These are phyloP conservation scores for Lepidurus packardi DNA, from an alignment of 1,140 invertebrate genomes.

Conservation along the genomic window DNA sequence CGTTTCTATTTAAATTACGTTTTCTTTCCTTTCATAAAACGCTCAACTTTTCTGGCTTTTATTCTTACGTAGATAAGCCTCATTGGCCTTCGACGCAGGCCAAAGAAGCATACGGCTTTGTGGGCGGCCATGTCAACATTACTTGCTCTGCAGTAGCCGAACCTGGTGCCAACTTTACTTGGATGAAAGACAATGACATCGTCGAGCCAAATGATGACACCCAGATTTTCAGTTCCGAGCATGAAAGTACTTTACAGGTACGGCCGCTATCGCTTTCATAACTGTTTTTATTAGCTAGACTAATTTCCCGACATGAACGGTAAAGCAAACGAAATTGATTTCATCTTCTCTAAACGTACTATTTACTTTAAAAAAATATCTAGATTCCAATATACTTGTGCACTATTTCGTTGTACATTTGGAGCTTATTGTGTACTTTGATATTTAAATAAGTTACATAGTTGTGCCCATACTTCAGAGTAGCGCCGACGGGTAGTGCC, in stretches of 20 bases:
- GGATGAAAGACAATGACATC: constrained; percentile 43
- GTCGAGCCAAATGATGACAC: constrained; percentile 34
- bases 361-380: no score
- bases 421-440: no score
- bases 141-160: constrained; percentile 53
- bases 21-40: background rate
- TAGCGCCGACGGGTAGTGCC: no score
- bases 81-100: constrained; percentile 41
- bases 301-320: no score
- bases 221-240: constrained; percentile 38
- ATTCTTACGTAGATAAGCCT: constrained; percentile 46
- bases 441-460: no score
- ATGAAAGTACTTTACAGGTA: constrained; percentile 38
- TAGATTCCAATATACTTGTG: no score
- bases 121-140: constrained; percentile 51
- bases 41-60: constrained; percentile 29
- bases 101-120: constrained; percentile 42
- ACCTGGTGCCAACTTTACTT: constrained; percentile 52
- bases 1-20: no score
- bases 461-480: no score
- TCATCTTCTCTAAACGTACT: no score
- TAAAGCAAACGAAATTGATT: no score
- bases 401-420: no score
- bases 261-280: background rate
- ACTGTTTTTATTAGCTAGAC: no score